phyloP scores from a whole-genome alignment of 2,888 invertebrate genomes.

The Tetragnatha montana region DNA sequence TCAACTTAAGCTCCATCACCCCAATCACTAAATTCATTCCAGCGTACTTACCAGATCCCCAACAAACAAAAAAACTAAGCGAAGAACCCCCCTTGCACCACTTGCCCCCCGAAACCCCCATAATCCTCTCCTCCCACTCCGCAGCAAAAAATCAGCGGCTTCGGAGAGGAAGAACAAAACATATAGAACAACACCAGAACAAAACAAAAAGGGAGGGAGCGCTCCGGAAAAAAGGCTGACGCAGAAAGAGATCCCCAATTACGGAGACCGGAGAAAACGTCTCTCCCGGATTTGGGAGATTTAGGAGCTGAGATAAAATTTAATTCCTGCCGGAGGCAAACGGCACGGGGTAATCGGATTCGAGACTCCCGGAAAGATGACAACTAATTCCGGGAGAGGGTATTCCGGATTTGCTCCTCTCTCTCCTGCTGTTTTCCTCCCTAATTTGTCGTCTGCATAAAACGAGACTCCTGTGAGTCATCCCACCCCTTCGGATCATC shows the following conservation, averaged over 20 bases:
- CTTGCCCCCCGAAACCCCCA: background rate
- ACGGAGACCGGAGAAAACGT: constrained; percentile 34
- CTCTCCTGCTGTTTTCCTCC: constrained; percentile 3
- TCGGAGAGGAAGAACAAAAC: constrained; percentile 7
- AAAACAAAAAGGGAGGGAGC: constrained; percentile 12
- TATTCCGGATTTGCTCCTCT: constrained; percentile 34
- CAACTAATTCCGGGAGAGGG: constrained; percentile 65
- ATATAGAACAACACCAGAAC: background rate
- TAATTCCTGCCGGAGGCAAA: constrained; percentile 64
- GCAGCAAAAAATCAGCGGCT: constrained; percentile 32
- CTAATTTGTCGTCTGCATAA: constrained; percentile 62
- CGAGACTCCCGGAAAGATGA: constrained; percentile 65
- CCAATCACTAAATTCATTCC: background rate
- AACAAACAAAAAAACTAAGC: background rate
- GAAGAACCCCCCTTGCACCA: background rate
- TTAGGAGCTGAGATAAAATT: constrained; percentile 70
- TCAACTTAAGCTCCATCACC: too few species aligned
- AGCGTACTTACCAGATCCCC: background rate
- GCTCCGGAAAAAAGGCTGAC: constrained; percentile 15
- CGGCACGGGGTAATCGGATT: constrained; percentile 62
- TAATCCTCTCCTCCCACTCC: constrained; percentile 45
- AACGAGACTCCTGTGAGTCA: constrained; percentile 28
- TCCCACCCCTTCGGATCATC: background rate
- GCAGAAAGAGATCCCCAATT: constrained; percentile 50
- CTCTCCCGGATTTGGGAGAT: constrained; percentile 62